Conservation (phyloP, 2,797 vertebrate species). For the Anolis apletophallus region DNA sequence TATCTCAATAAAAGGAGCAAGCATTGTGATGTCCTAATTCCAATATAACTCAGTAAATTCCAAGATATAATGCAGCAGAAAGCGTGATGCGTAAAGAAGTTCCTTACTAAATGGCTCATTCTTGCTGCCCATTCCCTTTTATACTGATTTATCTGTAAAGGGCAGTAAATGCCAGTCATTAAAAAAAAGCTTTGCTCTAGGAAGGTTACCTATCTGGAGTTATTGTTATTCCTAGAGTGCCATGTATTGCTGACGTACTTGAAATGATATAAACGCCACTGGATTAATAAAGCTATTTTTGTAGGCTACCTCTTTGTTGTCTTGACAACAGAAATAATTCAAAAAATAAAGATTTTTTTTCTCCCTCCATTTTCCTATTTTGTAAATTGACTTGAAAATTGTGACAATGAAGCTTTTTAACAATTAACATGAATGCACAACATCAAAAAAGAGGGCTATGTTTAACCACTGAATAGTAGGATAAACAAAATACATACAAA, state of each 20-base stretch:
- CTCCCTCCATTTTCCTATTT: background rate
- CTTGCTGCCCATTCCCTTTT: background rate
- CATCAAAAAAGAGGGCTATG: background rate
- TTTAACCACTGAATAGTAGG: background rate
- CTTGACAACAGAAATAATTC: slow-evolving; percentile 34
- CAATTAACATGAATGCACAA: background rate
- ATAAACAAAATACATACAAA: background rate
- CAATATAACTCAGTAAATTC: background rate
- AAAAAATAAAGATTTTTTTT: background rate
- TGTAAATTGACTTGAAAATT: slow-evolving; percentile 21
- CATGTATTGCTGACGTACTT: slow-evolving; percentile 6
- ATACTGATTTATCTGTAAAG: background rate
- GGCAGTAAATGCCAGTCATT: slow-evolving; percentile 2
- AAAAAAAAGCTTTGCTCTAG: background rate
- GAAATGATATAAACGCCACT: slow-evolving; percentile 3
- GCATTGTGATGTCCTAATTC: background rate
- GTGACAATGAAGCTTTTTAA: background rate
- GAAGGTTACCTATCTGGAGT: background rate
- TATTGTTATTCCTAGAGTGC: slow-evolving; percentile 9
- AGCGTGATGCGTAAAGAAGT: background rate
- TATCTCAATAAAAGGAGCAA: background rate
- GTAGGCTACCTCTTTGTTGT: slow-evolving; percentile 18
- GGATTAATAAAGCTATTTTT: slow-evolving; percentile 9
- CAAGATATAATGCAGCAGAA: slow-evolving; percentile 3
- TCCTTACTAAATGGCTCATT: background rate